Percentiles rank a stretch among this genome's conserved stretches.
Conservation (phyloP, 2,888 invertebrate species). For the Drosophila leonis region DNA sequence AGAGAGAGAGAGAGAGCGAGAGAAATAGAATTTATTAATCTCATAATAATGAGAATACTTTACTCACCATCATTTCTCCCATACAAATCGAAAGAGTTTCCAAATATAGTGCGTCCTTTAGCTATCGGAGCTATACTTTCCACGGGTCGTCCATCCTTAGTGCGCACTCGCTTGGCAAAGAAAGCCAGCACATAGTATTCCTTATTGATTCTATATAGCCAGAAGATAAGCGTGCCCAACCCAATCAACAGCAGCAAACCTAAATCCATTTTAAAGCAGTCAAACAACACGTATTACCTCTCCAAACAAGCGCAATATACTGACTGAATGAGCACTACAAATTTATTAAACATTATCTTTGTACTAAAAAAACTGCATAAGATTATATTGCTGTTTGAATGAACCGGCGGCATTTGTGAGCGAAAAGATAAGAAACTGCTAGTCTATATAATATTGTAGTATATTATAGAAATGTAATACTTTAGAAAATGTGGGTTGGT, state of each 20-base stretch:
- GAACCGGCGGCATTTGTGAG: not conserved
- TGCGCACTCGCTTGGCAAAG: constrained; percentile 63
- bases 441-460: too few species aligned
- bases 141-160: constrained; percentile 68
- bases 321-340: constrained; percentile 8
- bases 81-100: constrained; percentile 74
- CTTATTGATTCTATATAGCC: constrained; percentile 63
- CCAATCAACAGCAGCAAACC: constrained; percentile 41
- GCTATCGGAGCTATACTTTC: constrained; percentile 59
- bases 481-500: not conserved
- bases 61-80: constrained; percentile 51
- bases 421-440: not conserved
- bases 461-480: not conserved
- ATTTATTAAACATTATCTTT: not conserved
- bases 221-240: constrained; percentile 38
- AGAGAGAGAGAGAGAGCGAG: not conserved
- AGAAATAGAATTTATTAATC: not conserved
- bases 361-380: too few species aligned
- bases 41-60: not conserved
- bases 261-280: constrained; percentile 25
- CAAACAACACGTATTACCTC: too few species aligned
- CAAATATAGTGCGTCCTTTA: constrained; percentile 73
- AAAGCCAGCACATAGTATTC: constrained; percentile 58
- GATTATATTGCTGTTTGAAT: not conserved
- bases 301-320: not conserved